Evolutionary conservation across 2,113 vertebrate species (phyloP).

Genomic region (Fulica atra): DNA sequence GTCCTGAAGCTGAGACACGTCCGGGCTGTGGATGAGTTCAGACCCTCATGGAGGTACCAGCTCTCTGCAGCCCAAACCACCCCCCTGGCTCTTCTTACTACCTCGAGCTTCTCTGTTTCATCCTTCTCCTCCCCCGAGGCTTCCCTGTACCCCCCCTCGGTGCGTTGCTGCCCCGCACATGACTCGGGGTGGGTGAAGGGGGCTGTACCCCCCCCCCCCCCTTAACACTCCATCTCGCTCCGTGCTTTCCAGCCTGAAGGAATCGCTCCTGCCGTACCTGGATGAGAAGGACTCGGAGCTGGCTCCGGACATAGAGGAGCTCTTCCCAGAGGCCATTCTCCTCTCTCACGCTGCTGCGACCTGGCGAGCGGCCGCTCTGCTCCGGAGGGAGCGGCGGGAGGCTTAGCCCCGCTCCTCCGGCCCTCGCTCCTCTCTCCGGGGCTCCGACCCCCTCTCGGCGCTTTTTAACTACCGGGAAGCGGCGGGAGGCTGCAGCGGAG

Average conservation of each 20-base stretch:
- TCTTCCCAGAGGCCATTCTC: conserved; percentile 81
- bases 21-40: conserved; percentile 69
- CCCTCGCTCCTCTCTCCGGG: no score
- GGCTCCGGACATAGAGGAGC: conserved; percentile 72
- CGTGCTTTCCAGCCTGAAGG: conserved; percentile 82
- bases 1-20: conserved; percentile 78
- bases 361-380: conserved; percentile 82
- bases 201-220: background rate
- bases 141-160: accelerated
- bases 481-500: no score
- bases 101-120: background rate
- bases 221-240: accelerated
- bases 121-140: background rate
- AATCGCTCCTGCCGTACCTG: conserved; percentile 78
- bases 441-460: no score
- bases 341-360: conserved; percentile 77
- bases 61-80: background rate
- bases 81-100: background rate
- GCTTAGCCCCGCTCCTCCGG: no score
- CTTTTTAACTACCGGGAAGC: no score
- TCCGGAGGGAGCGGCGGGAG: conserved; percentile 71
- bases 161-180: background rate
- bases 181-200: no score
- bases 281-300: conserved; percentile 78
- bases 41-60: conserved; percentile 82